Base-by-base conservation (phyloP, 2,797 vertebrate species). In the Amblyopsis hoosieri region DNA sequence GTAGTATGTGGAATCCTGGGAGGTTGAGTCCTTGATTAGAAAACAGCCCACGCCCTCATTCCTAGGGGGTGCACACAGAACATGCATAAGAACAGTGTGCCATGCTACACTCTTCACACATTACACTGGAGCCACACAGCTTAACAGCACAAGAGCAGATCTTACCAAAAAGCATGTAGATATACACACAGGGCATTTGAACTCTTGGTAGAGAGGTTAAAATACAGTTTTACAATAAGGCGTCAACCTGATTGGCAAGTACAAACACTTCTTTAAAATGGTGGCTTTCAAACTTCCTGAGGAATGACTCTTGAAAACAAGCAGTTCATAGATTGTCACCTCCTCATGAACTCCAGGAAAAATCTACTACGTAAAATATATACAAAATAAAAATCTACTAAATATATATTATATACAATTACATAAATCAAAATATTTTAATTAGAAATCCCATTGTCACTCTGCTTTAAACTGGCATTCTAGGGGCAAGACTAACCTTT, bases 1-100 rank as follows among this genome's bases (percentile, higher is more conserved):
- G 66, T 76, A 57, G 71, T 56, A 75, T 69, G 78, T 71, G 60
- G 85, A 74, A 74, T 71, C 83, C 62, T 79, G 83, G 79, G 82
- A 77, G 75, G 79, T 64, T 67, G 83, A 89, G 89, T 93, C 83
- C 86, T 93, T 82, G 80, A 68, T 70, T 54, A 67, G 79, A 68
- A 82, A 86, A 69, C 58, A 73, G 79, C 68, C 80, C 63, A 79
- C 66, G 23, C 59, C 55, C 67, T 86, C 81, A 86, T 64, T 89
- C 87, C 89, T 91, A 80, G 15, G 85, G 66, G 66, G 33, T 4
- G 8, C 8, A 56, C 33, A 11, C 7, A 17, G 29, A 56, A 57
- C n/a, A 45, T 3, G 42, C 55, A 45, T 8, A 14, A n/a, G 14
- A 5, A 56, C 31, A 56, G n/a, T 60, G 58, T 3, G 37, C 55